These are phyloP conservation scores for Prochilodus magdalenae DNA, from an alignment of 2,113 vertebrate species.

Conservation along the genomic window DNA sequence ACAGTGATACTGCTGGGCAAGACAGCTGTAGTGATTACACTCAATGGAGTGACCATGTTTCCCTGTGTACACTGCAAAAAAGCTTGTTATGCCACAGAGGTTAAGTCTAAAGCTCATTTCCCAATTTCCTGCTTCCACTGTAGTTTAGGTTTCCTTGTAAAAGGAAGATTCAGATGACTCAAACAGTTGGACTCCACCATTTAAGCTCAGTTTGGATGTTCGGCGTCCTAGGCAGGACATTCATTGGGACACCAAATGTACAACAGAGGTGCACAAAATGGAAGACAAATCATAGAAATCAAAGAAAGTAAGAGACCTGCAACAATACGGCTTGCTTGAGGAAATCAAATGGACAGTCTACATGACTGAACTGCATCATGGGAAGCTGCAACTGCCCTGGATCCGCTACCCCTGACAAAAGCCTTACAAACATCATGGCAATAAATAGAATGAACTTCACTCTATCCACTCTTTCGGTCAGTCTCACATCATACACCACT, in stretches of 20 bases:
- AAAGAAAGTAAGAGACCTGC: conserved; percentile 9
- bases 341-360: conserved; percentile 44
- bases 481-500: background rate
- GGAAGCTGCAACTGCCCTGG: conserved; percentile 11
- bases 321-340: conserved; percentile 15
- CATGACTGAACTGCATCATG: conserved; percentile 39
- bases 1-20: background rate
- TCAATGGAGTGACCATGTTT: conserved; percentile 3
- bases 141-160: conserved; percentile 27
- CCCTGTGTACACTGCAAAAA: background rate
- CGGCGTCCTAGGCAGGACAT: background rate
- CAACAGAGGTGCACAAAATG: conserved; percentile 9
- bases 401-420: conserved; percentile 28
- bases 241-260: background rate
- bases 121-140: conserved; percentile 18
- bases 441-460: background rate
- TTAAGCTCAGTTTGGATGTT: conserved; percentile 32
- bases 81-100: background rate
- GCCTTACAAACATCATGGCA: background rate
- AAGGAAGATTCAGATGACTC: conserved; percentile 24
- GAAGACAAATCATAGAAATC: conserved; percentile 4
- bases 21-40: conserved; percentile 11
- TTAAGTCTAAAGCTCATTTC: background rate
- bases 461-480: conserved; percentile 19
- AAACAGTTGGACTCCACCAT: conserved; percentile 36